Evolutionary conservation across 2,888 invertebrate species (phyloP), one percentile per base, ranked within the genome.

Genomic region (Priocnemis perturbator): DNA sequence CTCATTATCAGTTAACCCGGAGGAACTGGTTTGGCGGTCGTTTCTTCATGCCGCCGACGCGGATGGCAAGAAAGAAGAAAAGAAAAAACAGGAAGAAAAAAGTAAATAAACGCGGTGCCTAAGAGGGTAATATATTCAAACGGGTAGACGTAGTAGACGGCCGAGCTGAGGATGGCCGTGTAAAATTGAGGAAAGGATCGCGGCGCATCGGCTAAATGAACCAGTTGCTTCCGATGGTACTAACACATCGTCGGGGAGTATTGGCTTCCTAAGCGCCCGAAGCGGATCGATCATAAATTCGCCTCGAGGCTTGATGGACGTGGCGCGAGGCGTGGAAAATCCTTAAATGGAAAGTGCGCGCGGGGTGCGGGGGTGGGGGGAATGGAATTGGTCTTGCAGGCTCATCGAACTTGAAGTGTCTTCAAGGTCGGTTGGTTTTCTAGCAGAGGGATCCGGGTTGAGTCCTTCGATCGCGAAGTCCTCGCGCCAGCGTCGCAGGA

Each of bases 341-440:
- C 5, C 17, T 37, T 37, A 37, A 37, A 37, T 37, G 37, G 37
- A 37, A 37, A 37, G 7, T 26, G 3, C 26, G 14, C 53, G 60
- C 15, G 23, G 21, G 23, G 9, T 11, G 53, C 3, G 20, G 19
- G 52, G 20, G 23, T 21, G 23, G 23, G 52, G 20, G 20, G 7
- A n/a, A 50, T 5, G 20, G 17, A 50, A 19, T 50, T 50, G 50
- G 50, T 50, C 47, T 48, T 48, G 55, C 53, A 64, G 55, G 62
- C 44, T 65, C 63, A 67, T 69, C 74, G 74, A 60, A 64, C 48
- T 74, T 69, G 59, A 71, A 60, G 70, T 71, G 55, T 71, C 66
- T 58, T 76, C 61, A 79, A 77, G 79, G 71, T 73, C 71, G 73
- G 75, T 81, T 78, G 79, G 64, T 82, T 60, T 37, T 81, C 73